These are phyloP conservation scores for Bimastos eiseni DNA, from an alignment of 2,888 invertebrate species.

Conservation along the genomic window DNA sequence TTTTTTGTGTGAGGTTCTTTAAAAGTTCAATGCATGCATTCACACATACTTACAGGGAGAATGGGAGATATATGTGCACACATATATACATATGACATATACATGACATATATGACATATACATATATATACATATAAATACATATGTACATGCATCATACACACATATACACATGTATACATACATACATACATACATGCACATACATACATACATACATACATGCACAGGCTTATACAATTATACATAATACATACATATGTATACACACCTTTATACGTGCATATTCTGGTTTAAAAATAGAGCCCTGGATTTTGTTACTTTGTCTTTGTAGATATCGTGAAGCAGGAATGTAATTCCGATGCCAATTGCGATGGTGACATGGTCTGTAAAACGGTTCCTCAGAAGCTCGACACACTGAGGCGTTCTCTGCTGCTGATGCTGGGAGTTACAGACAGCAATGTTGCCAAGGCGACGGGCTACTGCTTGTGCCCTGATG, in stretches of 20 bases:
- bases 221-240: conserved; percentile 25
- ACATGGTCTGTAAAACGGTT: neutral
- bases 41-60: too few species aligned
- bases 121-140: too few species aligned
- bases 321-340: neutral
- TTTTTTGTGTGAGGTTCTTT: too few species aligned
- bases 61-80: too few species aligned
- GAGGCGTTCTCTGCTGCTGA: neutral
- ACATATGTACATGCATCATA: too few species aligned
- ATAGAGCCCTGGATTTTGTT: neutral
- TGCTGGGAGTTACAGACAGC: conserved; percentile 1
- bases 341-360: conserved; percentile 8
- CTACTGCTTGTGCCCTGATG: conserved; percentile 10
- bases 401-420: neutral
- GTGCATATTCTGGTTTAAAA: neutral
- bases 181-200: conserved; percentile 18
- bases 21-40: too few species aligned
- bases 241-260: conserved; percentile 14
- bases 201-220: conserved; percentile 24
- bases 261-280: too few species aligned
- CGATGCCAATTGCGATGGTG: neutral
- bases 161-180: neutral
- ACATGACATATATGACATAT: too few species aligned
- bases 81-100: too few species aligned
- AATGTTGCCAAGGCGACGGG: neutral